Evolutionary conservation across 2,797 vertebrate genomes (phyloP).

Genomic region (Syngnathus acus): DNA sequence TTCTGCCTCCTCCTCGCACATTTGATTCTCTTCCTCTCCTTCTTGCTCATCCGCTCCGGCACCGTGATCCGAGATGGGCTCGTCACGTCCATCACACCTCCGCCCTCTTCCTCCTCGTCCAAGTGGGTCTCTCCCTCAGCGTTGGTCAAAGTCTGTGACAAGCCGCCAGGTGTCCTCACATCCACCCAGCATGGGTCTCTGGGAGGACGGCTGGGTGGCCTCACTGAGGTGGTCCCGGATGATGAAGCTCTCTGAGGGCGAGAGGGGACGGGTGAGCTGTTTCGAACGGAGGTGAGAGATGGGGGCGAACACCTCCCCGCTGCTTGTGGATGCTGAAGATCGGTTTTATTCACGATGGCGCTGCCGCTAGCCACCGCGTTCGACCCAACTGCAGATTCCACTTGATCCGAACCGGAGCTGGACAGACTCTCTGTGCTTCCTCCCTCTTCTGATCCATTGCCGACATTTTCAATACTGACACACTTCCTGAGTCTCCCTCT

Average conservation of each 20-base stretch:
- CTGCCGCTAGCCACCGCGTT: slow-evolving; percentile 27
- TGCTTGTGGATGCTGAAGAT: slow-evolving; percentile 10
- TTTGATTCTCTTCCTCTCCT: slow-evolving; percentile 78
- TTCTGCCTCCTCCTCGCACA: slow-evolving; percentile 76
- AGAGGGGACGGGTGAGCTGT: slow-evolving; percentile 17
- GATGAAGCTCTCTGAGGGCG: slow-evolving; percentile 25
- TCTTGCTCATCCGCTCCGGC: slow-evolving; percentile 64
- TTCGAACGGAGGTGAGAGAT: slow-evolving; percentile 16
- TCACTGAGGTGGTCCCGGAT: slow-evolving; percentile 34
- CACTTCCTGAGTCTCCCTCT: slow-evolving; percentile 17
- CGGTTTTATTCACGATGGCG: slow-evolving; percentile 23
- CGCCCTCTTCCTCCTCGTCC: slow-evolving; percentile 26
- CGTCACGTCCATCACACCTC: slow-evolving; percentile 32
- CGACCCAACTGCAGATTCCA: slow-evolving; percentile 47
- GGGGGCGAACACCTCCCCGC: slow-evolving; percentile 6
- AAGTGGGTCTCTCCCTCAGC: slow-evolving; percentile 43
- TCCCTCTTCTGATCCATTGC: slow-evolving; percentile 15
- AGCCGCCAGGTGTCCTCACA: slow-evolving; percentile 23
- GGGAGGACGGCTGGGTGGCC: slow-evolving; percentile 31
- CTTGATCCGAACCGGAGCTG: slow-evolving; percentile 30
- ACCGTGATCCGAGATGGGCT: slow-evolving; percentile 39
- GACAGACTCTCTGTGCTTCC: slow-evolving; percentile 24
- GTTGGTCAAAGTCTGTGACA: slow-evolving; percentile 22
- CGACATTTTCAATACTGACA: slow-evolving; percentile 14
- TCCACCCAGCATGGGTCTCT: slow-evolving; percentile 48